phyloP scores from a whole-genome alignment of 2,888 invertebrate genomes.

The Biston betularia region DNA sequence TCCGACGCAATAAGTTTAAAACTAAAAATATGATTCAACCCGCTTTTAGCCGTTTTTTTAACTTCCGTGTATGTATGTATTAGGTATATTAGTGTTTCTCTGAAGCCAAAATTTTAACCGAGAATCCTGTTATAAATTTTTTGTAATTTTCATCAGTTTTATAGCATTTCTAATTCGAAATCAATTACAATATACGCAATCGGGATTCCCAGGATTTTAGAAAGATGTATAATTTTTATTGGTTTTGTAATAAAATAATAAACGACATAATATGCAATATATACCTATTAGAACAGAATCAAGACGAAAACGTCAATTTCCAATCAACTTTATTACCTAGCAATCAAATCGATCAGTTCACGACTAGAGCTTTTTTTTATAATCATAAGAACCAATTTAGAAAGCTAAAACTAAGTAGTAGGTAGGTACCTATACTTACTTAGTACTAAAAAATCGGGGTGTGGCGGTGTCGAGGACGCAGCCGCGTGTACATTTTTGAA shows the following conservation, averaged over 20 bases:
- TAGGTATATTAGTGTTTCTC: not conserved
- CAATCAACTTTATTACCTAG: not conserved
- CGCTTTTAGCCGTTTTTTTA: not conserved
- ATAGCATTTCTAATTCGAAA: slow-evolving; percentile 6
- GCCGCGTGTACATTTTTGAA: too few relatives aligned
- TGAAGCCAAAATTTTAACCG: not conserved
- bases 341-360: too few relatives aligned
- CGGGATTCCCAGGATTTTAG: not conserved
- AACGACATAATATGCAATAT: too few relatives aligned
- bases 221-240: not conserved
- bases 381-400: too few relatives aligned
- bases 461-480: too few relatives aligned
- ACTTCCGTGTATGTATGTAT: not conserved
- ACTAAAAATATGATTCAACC: not conserved
- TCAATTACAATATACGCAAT: slow-evolving; percentile 2
- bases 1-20: too few relatives aligned
- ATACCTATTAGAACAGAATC: not conserved
- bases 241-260: not conserved
- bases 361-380: too few relatives aligned
- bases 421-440: too few relatives aligned
- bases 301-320: not conserved
- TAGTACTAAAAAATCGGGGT: too few relatives aligned
- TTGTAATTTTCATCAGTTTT: slow-evolving; percentile 1
- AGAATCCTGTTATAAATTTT: not conserved
- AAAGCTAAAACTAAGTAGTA: too few relatives aligned